Evolutionary conservation across 2,797 vertebrate species (phyloP), one percentile per base, ranked within the genome.

Genomic region (Leptodactylus fallax): DNA sequence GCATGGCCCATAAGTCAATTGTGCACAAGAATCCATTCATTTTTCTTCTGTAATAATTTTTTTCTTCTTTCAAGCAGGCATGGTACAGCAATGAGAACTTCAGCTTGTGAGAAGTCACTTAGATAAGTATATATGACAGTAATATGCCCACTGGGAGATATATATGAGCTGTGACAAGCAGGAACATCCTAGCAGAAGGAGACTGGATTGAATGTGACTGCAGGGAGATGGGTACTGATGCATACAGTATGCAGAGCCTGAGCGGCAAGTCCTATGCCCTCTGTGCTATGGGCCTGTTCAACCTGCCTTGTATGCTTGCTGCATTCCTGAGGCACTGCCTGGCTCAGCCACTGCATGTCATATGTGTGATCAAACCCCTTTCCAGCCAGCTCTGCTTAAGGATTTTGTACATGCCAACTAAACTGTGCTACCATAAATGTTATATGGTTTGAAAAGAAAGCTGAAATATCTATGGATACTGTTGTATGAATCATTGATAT

Each of bases 121-220:
- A 77, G 45, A 82, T 87, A 82, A 82, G 65, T 83, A 87, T 17
- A 82, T 65, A 87, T 56, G 69, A 56, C 58, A 74, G 85, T 81
- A 87, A 74, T 74, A 45, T 88, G 81, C 81, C 74, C 76, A 10
- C 82, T 84, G 87, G 87, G 76, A 85, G 87, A 88, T 51, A 27
- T 19, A 77, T 71, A 88, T 79, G 17, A 85, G 55, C 76, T 85
- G 63, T 88, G 87, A 84, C 87, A 88, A 69, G 87, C 45, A 56
- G 81, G 74, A 45, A 74, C 58, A 77, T 79, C 61, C 49, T 49
- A 60, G 72, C 72, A 79, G 36, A 61, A 47, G 61, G 23, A 74
- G 81, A 84, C 47, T 79, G 87, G 81, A 84, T 84, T 25, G 19
- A 65, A 79, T 88, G 87, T 88, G 87, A 88, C 81, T 77, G 53